These are phyloP conservation scores for Tenthredo distinguenda DNA, from an alignment of 2,888 invertebrate species.

Conservation along the genomic window DNA sequence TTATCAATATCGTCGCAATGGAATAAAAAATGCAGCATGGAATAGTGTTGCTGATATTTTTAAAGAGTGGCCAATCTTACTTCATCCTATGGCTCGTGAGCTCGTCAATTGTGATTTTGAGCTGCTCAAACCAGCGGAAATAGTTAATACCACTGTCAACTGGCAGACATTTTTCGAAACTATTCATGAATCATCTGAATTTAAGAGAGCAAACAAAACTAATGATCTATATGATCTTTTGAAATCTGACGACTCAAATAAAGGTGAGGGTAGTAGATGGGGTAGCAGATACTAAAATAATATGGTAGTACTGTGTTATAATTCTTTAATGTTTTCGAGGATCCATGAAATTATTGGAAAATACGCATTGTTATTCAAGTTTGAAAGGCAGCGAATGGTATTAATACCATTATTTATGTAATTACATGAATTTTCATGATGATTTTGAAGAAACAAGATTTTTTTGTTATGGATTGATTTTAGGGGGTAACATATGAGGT, in stretches of 20 bases:
- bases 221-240: conserved; percentile 27
- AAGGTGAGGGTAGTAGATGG: conserved; percentile 34
- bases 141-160: not conserved
- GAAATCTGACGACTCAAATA: conserved; percentile 10
- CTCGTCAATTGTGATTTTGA: conserved; percentile 19
- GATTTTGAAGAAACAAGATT: too few relatives aligned
- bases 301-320: not conserved
- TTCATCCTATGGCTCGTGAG: conserved; percentile 33
- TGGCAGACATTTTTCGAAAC: conserved; percentile 31
- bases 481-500: too few relatives aligned
- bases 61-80: conserved; percentile 37
- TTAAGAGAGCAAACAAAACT: not conserved
- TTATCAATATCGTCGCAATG: conserved; percentile 30
- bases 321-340: too few relatives aligned
- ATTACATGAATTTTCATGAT: not conserved
- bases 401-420: too few relatives aligned
- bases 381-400: too few relatives aligned
- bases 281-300: conserved; percentile 11
- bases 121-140: conserved; percentile 31
- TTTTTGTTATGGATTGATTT: too few relatives aligned
- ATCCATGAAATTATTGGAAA: too few relatives aligned
- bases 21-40: conserved; percentile 18
- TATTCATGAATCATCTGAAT: not conserved
- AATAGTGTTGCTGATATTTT: conserved; percentile 34
- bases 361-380: not conserved